A percentile compares a stretch with the other conserved stretches of the same genome.
These are phyloP conservation scores for Cyrtorhinus lividipennis DNA, from an alignment of 1,140 invertebrate species.

Conservation along the genomic window DNA sequence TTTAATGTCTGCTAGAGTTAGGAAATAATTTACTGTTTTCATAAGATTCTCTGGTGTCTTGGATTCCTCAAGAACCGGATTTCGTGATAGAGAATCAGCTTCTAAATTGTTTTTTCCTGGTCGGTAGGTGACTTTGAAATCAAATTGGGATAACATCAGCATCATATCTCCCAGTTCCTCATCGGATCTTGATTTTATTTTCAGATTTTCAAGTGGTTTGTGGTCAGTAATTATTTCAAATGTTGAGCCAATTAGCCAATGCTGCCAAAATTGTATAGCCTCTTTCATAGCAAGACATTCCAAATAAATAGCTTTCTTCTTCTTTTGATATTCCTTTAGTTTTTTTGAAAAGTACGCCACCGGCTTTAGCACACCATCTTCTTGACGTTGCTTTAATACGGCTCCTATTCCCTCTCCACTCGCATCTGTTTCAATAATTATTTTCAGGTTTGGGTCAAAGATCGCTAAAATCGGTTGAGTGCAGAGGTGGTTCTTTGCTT, in stretches of 20 bases:
- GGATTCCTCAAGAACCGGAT: constrained; percentile 17
- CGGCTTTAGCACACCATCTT: constrained; percentile 25
- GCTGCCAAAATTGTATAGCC: constrained; percentile 23
- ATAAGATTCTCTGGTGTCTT: too few species aligned
- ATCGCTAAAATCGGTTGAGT: neutral
- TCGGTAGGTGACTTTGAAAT: constrained; percentile 18
- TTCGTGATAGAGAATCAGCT: constrained; percentile 15
- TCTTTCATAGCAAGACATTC: too few species aligned
- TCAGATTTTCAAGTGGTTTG: constrained; percentile 24
- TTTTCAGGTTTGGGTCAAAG: constrained; percentile 27
- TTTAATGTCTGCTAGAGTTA: too few species aligned
- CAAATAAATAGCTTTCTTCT: constrained; percentile 27
- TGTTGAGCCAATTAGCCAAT: constrained; percentile 21
- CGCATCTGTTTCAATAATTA: too few species aligned
- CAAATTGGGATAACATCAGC: constrained; percentile 18
- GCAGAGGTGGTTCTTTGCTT: neutral
- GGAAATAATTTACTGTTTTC: too few species aligned
- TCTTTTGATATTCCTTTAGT: too few species aligned
- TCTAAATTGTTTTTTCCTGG: constrained; percentile 15
- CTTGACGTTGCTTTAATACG: constrained; percentile 28
- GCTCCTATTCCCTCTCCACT: constrained; percentile 28
- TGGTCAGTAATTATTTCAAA: constrained; percentile 21
- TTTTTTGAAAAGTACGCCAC: too few species aligned
- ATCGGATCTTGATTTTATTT: constrained; percentile 20
- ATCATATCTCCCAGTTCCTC: constrained; percentile 18